These are phyloP conservation scores for Vandiemenella viatica DNA, from an alignment of 2,888 invertebrate species.

Conservation along the genomic window DNA sequence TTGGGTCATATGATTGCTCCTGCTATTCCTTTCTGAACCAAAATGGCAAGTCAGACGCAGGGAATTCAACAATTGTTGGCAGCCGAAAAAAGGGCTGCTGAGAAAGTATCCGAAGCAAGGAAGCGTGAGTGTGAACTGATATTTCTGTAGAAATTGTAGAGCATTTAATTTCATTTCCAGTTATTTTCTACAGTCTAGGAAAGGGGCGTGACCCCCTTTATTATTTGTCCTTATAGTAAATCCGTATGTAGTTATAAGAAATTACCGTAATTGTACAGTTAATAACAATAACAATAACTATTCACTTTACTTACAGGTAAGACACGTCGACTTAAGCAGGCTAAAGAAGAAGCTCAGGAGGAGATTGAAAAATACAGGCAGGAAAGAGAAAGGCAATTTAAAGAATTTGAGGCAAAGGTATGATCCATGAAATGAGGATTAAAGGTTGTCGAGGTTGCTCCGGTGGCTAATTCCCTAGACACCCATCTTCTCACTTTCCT, in stretches of 20 bases:
- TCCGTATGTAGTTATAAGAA: no score
- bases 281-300: background rate
- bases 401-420: slow-evolving; percentile 85
- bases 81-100: slow-evolving; percentile 96
- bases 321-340: slow-evolving; percentile 93
- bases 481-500: no score
- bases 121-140: slow-evolving; percentile 90
- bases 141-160: slow-evolving; percentile 22
- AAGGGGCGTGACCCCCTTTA: slow-evolving; percentile 9
- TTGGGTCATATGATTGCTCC: slow-evolving; percentile 29
- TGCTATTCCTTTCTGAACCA: slow-evolving; percentile 21
- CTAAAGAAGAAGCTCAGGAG: slow-evolving; percentile 97
- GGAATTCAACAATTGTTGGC: slow-evolving; percentile 96
- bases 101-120: slow-evolving; percentile 95
- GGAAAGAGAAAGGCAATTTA: slow-evolving; percentile 83
- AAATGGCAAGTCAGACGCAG: slow-evolving; percentile 96
- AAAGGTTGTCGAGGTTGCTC: background rate
- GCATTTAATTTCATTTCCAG: no score
- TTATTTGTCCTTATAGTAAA: no score
- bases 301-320: slow-evolving; percentile 62
- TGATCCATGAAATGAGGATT: slow-evolving; percentile 14
- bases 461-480: no score
- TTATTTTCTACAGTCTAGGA: background rate
- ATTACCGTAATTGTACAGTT: background rate
- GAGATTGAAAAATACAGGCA: slow-evolving; percentile 95